These are phyloP conservation scores for Epinotia nisella DNA, from an alignment of 2,888 invertebrate genomes.

Conservation along the genomic window DNA sequence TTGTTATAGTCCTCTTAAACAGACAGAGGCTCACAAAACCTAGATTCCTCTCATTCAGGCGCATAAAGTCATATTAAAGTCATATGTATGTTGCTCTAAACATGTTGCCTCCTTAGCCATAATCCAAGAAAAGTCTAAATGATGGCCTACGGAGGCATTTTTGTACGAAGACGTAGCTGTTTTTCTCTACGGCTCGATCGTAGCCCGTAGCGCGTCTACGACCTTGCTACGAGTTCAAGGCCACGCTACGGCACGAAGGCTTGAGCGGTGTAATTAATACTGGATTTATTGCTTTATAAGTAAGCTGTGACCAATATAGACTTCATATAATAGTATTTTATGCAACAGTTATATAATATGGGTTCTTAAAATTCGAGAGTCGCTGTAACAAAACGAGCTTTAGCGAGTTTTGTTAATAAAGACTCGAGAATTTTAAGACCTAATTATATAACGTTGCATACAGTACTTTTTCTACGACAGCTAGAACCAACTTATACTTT, in stretches of 20 bases:
- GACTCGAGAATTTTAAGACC: too few relatives aligned
- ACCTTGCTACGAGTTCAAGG: conserved; percentile 43
- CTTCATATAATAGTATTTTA: neutral
- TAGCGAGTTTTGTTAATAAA: too few relatives aligned
- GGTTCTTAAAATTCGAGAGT: too few relatives aligned
- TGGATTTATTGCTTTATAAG: conserved; percentile 12
- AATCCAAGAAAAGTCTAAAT: conserved; percentile 1
- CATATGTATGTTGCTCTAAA: neutral
- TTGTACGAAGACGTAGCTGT: neutral
- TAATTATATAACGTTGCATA: too few relatives aligned
- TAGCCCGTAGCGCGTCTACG: conserved; percentile 36
- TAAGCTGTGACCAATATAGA: conserved; percentile 26
- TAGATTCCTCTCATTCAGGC: neutral
- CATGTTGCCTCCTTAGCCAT: neutral
- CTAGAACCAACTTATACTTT: too few relatives aligned
- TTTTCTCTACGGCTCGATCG: conserved; percentile 30
- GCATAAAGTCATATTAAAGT: neutral
- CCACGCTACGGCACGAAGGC: conserved; percentile 34
- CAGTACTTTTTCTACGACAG: too few relatives aligned
- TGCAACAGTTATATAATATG: too few relatives aligned
- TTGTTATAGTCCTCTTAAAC: too few relatives aligned
- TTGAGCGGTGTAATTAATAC: conserved; percentile 24
- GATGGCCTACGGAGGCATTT: neutral
- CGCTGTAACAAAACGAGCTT: too few relatives aligned
- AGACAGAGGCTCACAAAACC: neutral